Conservation (phyloP, 2,113 vertebrate species). For the Lasiurus borealis region DNA sequence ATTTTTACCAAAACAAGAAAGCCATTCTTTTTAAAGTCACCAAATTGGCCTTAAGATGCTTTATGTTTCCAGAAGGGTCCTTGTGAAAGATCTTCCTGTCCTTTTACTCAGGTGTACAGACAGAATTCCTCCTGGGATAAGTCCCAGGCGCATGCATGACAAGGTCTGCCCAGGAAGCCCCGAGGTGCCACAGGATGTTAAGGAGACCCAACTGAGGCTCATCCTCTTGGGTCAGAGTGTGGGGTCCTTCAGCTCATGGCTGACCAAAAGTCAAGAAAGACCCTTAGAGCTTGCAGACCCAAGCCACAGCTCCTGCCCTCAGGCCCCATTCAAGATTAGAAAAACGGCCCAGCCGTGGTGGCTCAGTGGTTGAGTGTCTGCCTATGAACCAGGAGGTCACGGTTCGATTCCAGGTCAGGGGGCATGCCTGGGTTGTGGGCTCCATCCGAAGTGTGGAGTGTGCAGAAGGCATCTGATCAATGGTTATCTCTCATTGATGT, state of each 20-base stretch:
- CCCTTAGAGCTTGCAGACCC: neutral
- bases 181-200: neutral
- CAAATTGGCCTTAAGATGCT: neutral
- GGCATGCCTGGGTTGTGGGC: too few relatives aligned
- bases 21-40: neutral
- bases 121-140: neutral
- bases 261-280: neutral
- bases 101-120: neutral
- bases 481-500: too few relatives aligned
- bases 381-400: too few relatives aligned
- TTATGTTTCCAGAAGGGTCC: neutral
- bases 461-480: too few relatives aligned
- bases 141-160: neutral
- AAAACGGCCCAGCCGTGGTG: neutral
- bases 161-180: neutral
- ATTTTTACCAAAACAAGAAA: constrained; percentile 2
- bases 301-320: neutral
- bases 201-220: neutral
- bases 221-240: too few relatives aligned
- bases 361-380: too few relatives aligned
- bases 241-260: neutral
- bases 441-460: too few relatives aligned
- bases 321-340: neutral
- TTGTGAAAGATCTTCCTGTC: neutral
- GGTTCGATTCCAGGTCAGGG: too few relatives aligned